These are phyloP conservation scores for Agrochola litura DNA, from an alignment of 2,888 invertebrate species.

Conservation along the genomic window DNA sequence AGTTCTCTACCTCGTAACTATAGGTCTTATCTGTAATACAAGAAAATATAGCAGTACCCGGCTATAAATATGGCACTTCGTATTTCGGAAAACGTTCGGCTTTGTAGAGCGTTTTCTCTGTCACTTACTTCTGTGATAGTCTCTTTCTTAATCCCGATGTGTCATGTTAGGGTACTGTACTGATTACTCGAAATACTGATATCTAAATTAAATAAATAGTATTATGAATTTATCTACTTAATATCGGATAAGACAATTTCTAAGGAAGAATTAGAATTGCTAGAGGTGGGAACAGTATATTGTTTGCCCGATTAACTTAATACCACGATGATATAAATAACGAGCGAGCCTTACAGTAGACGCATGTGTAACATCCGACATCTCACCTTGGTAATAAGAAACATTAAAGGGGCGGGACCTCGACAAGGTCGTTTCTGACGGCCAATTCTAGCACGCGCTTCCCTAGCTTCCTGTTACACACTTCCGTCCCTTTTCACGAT, in stretches of 20 bases:
- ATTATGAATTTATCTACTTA: slow-evolving; percentile 30
- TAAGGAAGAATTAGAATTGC: slow-evolving; percentile 34
- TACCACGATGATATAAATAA: background rate
- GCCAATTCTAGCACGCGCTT: too few relatives aligned
- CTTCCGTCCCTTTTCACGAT: too few relatives aligned
- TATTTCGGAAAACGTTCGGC: background rate
- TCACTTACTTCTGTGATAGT: too few relatives aligned
- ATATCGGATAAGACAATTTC: slow-evolving; percentile 7
- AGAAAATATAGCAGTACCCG: background rate
- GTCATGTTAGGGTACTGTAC: background rate
- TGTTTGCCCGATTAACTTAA: slow-evolving; percentile 19
- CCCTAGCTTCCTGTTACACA: too few relatives aligned
- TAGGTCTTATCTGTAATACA: slow-evolving; percentile 13
- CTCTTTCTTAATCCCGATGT: background rate
- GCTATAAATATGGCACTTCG: background rate
- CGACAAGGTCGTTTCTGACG: too few relatives aligned
- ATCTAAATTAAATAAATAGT: slow-evolving; percentile 19
- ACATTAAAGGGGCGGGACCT: too few relatives aligned
- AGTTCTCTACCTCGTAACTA: slow-evolving; percentile 28
- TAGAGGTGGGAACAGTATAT: slow-evolving; percentile 36
- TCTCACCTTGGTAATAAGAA: too few relatives aligned
- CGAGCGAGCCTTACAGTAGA: too few relatives aligned
- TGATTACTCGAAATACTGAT: slow-evolving; percentile 22
- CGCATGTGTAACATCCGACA: too few relatives aligned
- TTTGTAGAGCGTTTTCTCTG: background rate